A percentile compares a stretch with the other conserved stretches of the same genome.
Evolutionary conservation across 2,113 vertebrate species (phyloP).

Genomic region (Burhinus oedicnemus): DNA sequence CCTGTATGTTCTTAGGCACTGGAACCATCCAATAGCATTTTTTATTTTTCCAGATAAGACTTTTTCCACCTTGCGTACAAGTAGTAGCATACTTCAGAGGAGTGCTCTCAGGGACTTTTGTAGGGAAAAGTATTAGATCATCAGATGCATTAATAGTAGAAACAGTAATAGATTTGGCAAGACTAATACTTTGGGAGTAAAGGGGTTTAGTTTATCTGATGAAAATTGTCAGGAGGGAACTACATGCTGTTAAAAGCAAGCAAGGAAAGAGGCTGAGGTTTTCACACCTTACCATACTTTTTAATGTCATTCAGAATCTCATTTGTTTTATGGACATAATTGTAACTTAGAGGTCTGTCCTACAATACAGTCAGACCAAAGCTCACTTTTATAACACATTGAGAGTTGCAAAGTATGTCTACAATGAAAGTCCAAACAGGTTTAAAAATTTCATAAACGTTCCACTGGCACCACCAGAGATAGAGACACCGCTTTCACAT

Average conservation of each 20-base stretch:
- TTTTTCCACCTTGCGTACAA: neutral
- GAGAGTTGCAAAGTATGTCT: neutral
- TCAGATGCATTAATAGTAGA: neutral
- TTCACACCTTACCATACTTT: neutral
- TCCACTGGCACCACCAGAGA: neutral
- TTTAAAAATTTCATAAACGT: neutral
- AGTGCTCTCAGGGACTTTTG: neutral
- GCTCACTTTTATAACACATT: neutral
- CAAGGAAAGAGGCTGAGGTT: neutral
- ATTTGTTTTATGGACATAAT: neutral
- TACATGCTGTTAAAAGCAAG: neutral
- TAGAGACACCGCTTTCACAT: neutral
- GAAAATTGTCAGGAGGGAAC: neutral
- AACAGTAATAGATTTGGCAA: neutral
- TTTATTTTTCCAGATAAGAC: neutral
- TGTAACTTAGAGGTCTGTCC: neutral
- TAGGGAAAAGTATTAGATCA: neutral
- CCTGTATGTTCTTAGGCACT: neutral
- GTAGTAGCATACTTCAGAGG: neutral
- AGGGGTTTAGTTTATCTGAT: neutral
- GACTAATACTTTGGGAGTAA: neutral
- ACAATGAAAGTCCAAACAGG: neutral
- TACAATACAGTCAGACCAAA: neutral
- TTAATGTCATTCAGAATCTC: neutral
- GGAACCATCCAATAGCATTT: neutral